A percentile compares a stretch with the other conserved stretches of the same genome.
phyloP scores from a whole-genome alignment of 1,140 invertebrate species.

The Phortica variegata region DNA sequence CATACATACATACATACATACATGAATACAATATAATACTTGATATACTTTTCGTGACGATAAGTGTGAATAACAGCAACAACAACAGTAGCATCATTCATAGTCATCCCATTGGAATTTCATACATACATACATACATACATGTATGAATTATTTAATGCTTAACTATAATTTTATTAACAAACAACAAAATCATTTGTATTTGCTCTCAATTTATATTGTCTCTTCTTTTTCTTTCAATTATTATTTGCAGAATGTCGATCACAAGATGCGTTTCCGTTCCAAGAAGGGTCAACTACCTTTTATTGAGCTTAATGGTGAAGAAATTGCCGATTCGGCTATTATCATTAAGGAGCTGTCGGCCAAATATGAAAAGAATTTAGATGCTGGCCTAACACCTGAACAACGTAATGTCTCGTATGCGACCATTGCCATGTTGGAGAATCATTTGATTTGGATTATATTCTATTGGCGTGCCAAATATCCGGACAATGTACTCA shows the following conservation, averaged over 20 bases:
- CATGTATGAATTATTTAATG: background rate
- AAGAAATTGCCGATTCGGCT: slow-evolving; percentile 86
- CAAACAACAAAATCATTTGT: background rate
- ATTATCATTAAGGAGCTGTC: slow-evolving; percentile 86
- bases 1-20: background rate
- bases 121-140: slow-evolving; percentile 2
- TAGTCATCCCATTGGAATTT: too few species aligned
- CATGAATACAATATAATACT: too few species aligned
- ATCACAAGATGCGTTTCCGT: slow-evolving; percentile 89
- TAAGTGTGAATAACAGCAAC: too few species aligned
- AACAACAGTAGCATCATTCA: too few species aligned
- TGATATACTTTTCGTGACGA: too few species aligned
- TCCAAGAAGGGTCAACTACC: slow-evolving; percentile 91
- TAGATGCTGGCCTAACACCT: slow-evolving; percentile 74
- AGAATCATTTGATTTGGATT: slow-evolving; percentile 90
- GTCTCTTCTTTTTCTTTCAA: slow-evolving; percentile 13
- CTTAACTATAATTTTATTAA: background rate
- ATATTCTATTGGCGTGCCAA: slow-evolving; percentile 85
- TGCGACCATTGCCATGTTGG: slow-evolving; percentile 93
- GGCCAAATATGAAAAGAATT: slow-evolving; percentile 77
- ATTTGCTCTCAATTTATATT: slow-evolving; percentile 4
- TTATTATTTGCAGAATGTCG: slow-evolving; percentile 85
- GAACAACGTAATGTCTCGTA: slow-evolving; percentile 86
- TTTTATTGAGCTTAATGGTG: slow-evolving; percentile 90
- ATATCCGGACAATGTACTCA: slow-evolving; percentile 79